Conservation (phyloP, 2,888 invertebrate genomes). For the Ochropleura plecta region DNA sequence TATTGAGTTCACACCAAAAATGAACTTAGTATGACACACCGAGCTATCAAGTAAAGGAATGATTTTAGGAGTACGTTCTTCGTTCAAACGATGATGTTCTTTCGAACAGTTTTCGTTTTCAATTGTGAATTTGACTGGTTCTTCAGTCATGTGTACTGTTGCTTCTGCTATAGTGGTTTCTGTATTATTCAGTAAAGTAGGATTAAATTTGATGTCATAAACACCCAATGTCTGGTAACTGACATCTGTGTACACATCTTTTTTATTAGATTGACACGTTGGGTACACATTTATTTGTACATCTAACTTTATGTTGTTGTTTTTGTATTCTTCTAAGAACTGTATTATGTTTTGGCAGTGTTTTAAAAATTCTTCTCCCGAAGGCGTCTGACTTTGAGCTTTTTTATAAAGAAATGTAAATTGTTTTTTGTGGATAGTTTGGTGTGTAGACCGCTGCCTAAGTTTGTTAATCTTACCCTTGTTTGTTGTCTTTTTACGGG, state of each 20-base stretch:
- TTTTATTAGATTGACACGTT: slow-evolving; percentile 50
- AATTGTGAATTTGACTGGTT: slow-evolving; percentile 30
- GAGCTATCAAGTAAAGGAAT: slow-evolving; percentile 80
- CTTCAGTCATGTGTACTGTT: slow-evolving; percentile 19
- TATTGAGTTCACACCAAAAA: slow-evolving; percentile 66
- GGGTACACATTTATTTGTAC: slow-evolving; percentile 79
- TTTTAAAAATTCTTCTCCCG: slow-evolving; percentile 65
- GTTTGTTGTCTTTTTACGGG: slow-evolving; percentile 11
- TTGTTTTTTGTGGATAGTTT: slow-evolving; percentile 66
- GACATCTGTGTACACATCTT: slow-evolving; percentile 53
- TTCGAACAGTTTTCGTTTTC: slow-evolving; percentile 22
- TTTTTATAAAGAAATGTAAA: slow-evolving; percentile 70
- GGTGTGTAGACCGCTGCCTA: slow-evolving; percentile 15
- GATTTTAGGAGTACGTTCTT: slow-evolving; percentile 67
- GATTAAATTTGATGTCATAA: slow-evolving; percentile 45
- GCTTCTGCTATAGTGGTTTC: slow-evolving; percentile 30
- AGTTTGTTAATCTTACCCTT: slow-evolving; percentile 49
- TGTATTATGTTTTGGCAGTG: slow-evolving; percentile 75
- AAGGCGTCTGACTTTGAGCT: slow-evolving; percentile 53
- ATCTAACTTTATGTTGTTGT: slow-evolving; percentile 78
- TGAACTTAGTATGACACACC: slow-evolving; percentile 76
- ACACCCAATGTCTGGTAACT: slow-evolving; percentile 35
- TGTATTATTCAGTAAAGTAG: slow-evolving; percentile 41
- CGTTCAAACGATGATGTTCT: slow-evolving; percentile 18
- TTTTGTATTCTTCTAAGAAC: slow-evolving; percentile 72